Base-by-base conservation (phyloP, 2,113 vertebrate genomes). In the Diglossa brunneiventris region DNA sequence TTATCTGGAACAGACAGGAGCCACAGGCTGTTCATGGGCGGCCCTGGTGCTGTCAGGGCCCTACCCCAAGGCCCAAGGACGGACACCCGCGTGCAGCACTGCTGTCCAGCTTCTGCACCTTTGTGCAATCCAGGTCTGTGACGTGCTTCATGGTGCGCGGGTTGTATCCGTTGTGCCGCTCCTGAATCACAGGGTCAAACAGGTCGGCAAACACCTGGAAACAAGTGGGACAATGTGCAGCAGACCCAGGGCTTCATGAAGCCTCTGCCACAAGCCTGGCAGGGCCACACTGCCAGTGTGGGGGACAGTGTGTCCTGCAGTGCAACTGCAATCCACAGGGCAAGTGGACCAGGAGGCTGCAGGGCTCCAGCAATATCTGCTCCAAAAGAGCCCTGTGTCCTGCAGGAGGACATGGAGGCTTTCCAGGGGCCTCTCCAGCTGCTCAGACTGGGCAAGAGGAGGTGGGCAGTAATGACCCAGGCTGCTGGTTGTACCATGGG, bases 111-210 rank as follows among this genome's bases (percentile, higher is more conserved):
- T 50, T 7, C 2, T 35, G 11, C 94, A 99, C 99, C 98, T 99
- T 99, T 95, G 97, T 98, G 93, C 98, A 75, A 1, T 99, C 99
- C 96, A 99, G 97, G 93, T 99, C 99, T 21, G 99, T 99, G 87
- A 95, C 74, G 41, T 99, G 99, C 52, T 97, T 99, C 99, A 99
- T 99, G 72, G 53, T 97, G n/a, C 52, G 81, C 21, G 99, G 98
- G 84, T 99, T 98, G 68, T 99, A 99, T 42, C 99, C 99, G 5
- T 99, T 99, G 97, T 99, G 99, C 67, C 99, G 97, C 83, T 99
- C 99, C 97, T 98, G 98, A 86, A 99, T 99, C 95, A 99, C 96
- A 0, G 99, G 99, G 94, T 99, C 97, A 74, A 99, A 98, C 41
- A 99, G 94, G 5, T 98, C 99, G 16, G 98, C 98, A 97, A 99